Evolutionary conservation across 2,797 vertebrate genomes (phyloP).

Genomic region (Antennarius maculatus): DNA sequence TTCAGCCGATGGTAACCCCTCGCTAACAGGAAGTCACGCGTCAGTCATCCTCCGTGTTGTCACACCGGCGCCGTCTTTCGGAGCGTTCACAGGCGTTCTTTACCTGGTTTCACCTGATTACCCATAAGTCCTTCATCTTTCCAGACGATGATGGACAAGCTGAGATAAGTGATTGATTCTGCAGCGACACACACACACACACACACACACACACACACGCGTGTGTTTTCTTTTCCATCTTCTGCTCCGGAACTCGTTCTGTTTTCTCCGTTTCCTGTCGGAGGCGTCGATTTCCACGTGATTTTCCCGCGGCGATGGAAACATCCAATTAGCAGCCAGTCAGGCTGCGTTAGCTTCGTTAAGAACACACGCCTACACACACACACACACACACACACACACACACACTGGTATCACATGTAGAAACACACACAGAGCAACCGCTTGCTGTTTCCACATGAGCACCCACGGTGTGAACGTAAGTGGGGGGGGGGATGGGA

Average conservation of each 20-base stretch:
- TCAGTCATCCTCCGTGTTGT: constrained; percentile 67
- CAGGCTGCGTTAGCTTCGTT: constrained; percentile 71
- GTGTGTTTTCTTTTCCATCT: constrained; percentile 10
- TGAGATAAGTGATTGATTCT: constrained; percentile 52
- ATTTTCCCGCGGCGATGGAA: constrained; percentile 59
- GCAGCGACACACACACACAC: constrained; percentile 5
- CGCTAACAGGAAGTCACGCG: constrained; percentile 47
- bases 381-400: constrained; percentile 45
- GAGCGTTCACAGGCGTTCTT: constrained; percentile 70
- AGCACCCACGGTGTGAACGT: constrained; percentile 42
- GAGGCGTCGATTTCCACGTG: constrained; percentile 33
- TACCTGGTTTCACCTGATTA: constrained; percentile 48
- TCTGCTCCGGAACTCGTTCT: constrained; percentile 4
- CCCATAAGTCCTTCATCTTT: constrained; percentile 47
- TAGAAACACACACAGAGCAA: constrained; percentile 7
- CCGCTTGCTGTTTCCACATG: constrained; percentile 71
- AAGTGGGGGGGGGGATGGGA: constrained; percentile 40
- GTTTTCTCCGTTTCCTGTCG: constrained; percentile 24
- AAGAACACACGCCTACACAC: constrained; percentile 64
- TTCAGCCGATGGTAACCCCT: constrained; percentile 28
- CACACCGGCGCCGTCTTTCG: constrained; percentile 48
- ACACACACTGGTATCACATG: not conserved
- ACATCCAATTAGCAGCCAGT: constrained; percentile 77
- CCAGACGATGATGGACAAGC: constrained; percentile 55
- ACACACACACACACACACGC: not conserved